Evolutionary conservation across 2,888 invertebrate genomes (phyloP).

Genomic region (Hemicrepidius hirtus): DNA sequence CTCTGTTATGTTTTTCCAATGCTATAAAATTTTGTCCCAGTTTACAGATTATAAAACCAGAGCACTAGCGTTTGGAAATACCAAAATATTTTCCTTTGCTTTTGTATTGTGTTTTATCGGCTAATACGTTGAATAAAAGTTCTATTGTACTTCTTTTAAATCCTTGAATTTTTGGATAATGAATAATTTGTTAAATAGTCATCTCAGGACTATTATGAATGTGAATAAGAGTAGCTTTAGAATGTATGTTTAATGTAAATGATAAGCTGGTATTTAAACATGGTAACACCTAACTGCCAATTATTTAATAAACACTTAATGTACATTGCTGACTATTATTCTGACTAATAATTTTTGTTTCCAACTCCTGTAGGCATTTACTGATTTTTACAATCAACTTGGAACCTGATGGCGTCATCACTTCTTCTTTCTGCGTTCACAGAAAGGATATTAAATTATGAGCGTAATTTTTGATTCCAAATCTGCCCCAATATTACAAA

Average conservation of each 20-base stretch:
- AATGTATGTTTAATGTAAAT: slow-evolving; percentile 66
- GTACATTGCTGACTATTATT: slow-evolving; percentile 45
- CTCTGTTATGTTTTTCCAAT: slow-evolving; percentile 50
- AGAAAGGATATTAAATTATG: too few species aligned
- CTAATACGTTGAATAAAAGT: background rate
- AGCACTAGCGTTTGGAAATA: slow-evolving; percentile 30
- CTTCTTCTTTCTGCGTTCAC: too few species aligned
- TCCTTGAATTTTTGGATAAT: slow-evolving; percentile 2
- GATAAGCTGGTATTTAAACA: slow-evolving; percentile 59
- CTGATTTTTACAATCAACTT: too few species aligned
- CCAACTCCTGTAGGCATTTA: too few species aligned
- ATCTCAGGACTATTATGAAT: slow-evolving; percentile 64
- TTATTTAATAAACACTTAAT: slow-evolving; percentile 69
- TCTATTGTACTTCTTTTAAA: slow-evolving; percentile 8
- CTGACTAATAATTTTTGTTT: too few species aligned
- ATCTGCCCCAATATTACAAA: too few species aligned
- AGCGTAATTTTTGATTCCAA: too few species aligned
- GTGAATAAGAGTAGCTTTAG: slow-evolving; percentile 66
- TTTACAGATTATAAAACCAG: slow-evolving; percentile 5
- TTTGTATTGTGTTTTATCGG: background rate
- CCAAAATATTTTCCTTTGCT: background rate
- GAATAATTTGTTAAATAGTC: slow-evolving; percentile 42
- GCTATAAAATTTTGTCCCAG: slow-evolving; percentile 23
- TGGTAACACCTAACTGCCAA: slow-evolving; percentile 69
- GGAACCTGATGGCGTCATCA: too few species aligned